phyloP scores from a whole-genome alignment of 2,113 vertebrate species.

The Hemiprocne comata region DNA sequence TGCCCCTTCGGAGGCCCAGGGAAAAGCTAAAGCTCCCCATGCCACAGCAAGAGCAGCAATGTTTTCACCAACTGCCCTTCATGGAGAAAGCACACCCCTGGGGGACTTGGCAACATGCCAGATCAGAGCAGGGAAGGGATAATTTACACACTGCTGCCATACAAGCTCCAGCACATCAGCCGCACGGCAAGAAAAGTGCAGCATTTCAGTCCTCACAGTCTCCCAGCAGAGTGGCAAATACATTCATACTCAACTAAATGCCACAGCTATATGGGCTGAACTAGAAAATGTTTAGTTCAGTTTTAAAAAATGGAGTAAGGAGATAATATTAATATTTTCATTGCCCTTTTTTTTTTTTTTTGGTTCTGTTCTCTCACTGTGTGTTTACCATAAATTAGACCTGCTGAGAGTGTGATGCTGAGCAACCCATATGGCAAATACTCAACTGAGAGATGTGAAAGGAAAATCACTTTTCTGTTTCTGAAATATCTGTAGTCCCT shows the following conservation, averaged over 20 bases:
- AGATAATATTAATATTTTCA: constrained; percentile 18
- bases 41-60: not conserved
- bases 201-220: not conserved
- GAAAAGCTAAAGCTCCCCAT: not conserved
- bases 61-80: not conserved
- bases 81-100: not conserved
- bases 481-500: constrained; percentile 55
- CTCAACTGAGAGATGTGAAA: constrained; percentile 64
- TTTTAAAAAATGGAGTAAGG: not conserved
- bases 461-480: constrained; percentile 68
- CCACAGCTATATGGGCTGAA: not conserved
- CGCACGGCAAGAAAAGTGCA: not conserved
- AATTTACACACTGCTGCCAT: not conserved
- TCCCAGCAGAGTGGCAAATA: not conserved
- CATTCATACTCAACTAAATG: not conserved
- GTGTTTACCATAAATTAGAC: constrained; percentile 80
- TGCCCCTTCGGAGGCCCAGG: not conserved
- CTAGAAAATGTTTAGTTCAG: not conserved
- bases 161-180: not conserved
- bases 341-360: constrained; percentile 19
- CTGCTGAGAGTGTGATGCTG: constrained; percentile 75
- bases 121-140: not conserved
- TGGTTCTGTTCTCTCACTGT: constrained; percentile 48
- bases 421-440: constrained; percentile 78
- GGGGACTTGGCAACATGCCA: not conserved